Conservation (phyloP, 2,888 invertebrate genomes). For the Troglohyphantes excavatus region DNA sequence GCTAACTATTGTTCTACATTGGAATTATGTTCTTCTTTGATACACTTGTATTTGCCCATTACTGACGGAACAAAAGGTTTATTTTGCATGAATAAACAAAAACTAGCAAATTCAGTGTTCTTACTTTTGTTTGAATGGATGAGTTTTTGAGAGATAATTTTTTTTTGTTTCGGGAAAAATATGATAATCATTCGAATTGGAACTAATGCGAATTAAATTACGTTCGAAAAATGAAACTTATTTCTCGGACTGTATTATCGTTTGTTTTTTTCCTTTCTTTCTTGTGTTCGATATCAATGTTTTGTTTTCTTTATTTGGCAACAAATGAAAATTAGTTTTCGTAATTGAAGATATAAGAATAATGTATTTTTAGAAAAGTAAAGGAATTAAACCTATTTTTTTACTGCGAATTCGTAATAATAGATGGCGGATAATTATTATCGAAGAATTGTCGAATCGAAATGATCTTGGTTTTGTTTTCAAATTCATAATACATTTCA, state of each 20-base stretch:
- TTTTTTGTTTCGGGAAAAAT: slow-evolving; percentile 11
- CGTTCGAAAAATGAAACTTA: slow-evolving; percentile 11
- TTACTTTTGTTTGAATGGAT: neutral
- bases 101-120: neutral
- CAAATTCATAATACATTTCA: no score
- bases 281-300: neutral
- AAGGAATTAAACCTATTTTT: neutral
- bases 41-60: neutral
- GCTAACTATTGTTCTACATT: neutral
- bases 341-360: slow-evolving; percentile 11
- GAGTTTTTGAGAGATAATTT: slow-evolving; percentile 15
- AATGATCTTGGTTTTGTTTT: no score
- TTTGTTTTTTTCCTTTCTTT: slow-evolving; percentile 4
- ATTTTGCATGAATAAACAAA: slow-evolving; percentile 4
- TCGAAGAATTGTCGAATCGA: neutral
- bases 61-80: neutral
- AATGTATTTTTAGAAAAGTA: neutral
- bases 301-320: neutral
- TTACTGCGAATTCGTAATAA: neutral
- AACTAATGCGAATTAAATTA: slow-evolving; percentile 46
- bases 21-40: neutral
- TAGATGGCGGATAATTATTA: neutral
- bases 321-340: slow-evolving; percentile 22
- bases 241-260: slow-evolving; percentile 1
- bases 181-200: slow-evolving; percentile 30